Conservation (phyloP, 2,888 invertebrate species). For the Dinocampus coccinellae region DNA sequence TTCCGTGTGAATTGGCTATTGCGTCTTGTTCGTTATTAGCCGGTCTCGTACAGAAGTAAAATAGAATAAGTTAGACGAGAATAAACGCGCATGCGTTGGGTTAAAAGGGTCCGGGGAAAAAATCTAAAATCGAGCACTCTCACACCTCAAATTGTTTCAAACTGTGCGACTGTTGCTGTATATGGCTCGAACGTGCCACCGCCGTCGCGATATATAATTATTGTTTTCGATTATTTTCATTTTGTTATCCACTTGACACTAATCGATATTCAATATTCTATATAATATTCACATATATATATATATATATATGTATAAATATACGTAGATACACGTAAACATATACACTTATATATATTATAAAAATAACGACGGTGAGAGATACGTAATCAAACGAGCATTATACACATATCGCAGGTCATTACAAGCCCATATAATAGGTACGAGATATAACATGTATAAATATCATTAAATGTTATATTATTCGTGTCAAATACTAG, state of each 20-base stretch:
- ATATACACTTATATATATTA: no score
- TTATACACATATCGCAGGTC: no score
- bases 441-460: no score
- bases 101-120: conserved; percentile 45
- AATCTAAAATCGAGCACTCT: conserved; percentile 46
- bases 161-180: conserved; percentile 70
- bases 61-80: conserved; percentile 33
- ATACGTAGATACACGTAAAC: no score
- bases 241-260: neutral
- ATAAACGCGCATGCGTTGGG: conserved; percentile 63
- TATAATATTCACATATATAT: no score
- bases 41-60: conserved; percentile 39
- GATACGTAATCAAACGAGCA: no score
- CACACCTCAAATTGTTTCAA: conserved; percentile 67
- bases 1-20: conserved; percentile 46
- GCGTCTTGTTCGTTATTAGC: conserved; percentile 43
- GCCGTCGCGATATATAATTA: conserved; percentile 61
- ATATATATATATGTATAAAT: no score
- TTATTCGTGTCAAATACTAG: no score
- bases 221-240: conserved; percentile 22
- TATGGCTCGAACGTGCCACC: conserved; percentile 72
- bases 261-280: neutral
- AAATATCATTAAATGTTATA: no score
- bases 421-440: no score
- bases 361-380: no score